Evolutionary conservation across 2,888 invertebrate genomes (phyloP).

Genomic region (Tenthredo amoena): DNA sequence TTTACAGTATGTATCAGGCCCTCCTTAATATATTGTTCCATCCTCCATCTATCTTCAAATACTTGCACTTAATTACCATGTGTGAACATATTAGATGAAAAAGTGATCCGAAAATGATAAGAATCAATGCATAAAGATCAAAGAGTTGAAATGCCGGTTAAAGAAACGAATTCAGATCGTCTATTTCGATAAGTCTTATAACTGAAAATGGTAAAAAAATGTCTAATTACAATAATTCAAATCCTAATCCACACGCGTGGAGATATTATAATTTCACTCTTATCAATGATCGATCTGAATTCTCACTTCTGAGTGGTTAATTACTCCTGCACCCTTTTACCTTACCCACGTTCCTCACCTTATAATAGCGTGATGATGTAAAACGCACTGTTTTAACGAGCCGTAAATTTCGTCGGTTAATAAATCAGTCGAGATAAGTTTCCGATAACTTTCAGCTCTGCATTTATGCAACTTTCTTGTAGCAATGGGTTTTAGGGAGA

Average conservation of each 20-base stretch:
- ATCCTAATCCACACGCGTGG: neutral
- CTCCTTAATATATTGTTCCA: neutral
- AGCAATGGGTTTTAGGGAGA: neutral
- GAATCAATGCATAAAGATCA: neutral
- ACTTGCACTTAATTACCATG: neutral
- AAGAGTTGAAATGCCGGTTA: neutral
- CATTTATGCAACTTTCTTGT: neutral
- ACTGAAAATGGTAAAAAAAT: neutral
- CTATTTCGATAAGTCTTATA: neutral
- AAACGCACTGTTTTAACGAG: conserved; percentile 13
- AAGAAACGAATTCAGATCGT: neutral
- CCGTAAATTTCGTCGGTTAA: conserved; percentile 12
- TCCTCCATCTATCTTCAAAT: neutral
- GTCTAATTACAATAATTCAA: conserved; percentile 13
- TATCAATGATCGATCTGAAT: conserved; percentile 7
- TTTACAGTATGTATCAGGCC: no score
- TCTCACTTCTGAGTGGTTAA: neutral
- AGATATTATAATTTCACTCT: neutral
- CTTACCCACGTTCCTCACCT: neutral
- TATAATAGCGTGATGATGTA: conserved; percentile 33
- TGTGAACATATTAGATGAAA: neutral
- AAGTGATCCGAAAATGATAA: neutral
- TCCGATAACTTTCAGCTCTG: neutral
- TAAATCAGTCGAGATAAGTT: neutral
- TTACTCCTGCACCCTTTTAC: neutral